phyloP scores from a whole-genome alignment of 2,888 invertebrate genomes.

The Arrhopalites spinosus region DNA sequence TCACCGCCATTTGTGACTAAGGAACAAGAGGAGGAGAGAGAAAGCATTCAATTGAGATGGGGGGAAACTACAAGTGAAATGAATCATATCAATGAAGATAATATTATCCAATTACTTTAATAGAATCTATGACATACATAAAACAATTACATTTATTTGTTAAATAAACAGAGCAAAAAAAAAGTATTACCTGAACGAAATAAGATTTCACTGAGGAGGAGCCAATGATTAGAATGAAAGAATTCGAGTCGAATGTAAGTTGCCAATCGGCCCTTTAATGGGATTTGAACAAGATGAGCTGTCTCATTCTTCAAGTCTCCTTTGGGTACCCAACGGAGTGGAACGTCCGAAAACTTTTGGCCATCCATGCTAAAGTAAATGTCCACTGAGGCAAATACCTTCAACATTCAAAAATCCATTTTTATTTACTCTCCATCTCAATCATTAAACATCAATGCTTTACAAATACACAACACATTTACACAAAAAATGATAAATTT shows the following conservation, averaged over 20 bases:
- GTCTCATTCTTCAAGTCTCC: constrained; percentile 55
- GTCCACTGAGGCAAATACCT: constrained; percentile 62
- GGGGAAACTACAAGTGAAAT: no score
- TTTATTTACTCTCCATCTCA: no score
- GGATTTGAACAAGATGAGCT: constrained; percentile 51
- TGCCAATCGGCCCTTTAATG: constrained; percentile 53
- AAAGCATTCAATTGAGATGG: no score
- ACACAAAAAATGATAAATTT: not conserved
- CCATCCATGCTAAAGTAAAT: constrained; percentile 62
- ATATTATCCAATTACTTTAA: no score
- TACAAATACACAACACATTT: not conserved
- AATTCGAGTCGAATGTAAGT: constrained; percentile 53
- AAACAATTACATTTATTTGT: no score
- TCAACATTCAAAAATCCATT: no score
- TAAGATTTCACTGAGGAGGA: constrained; percentile 64
- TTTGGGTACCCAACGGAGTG: constrained; percentile 57
- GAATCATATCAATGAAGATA: no score
- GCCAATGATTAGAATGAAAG: constrained; percentile 60
- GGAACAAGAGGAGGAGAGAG: no score
- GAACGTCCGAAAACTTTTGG: constrained; percentile 60
- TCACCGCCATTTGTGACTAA: no score
- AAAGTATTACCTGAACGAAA: constrained; percentile 61
- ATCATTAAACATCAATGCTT: constrained; percentile 23
- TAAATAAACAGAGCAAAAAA: no score
- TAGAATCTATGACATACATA: no score